These are phyloP conservation scores for Palaemon carinicauda DNA, from an alignment of 1,140 invertebrate genomes.

Conservation along the genomic window DNA sequence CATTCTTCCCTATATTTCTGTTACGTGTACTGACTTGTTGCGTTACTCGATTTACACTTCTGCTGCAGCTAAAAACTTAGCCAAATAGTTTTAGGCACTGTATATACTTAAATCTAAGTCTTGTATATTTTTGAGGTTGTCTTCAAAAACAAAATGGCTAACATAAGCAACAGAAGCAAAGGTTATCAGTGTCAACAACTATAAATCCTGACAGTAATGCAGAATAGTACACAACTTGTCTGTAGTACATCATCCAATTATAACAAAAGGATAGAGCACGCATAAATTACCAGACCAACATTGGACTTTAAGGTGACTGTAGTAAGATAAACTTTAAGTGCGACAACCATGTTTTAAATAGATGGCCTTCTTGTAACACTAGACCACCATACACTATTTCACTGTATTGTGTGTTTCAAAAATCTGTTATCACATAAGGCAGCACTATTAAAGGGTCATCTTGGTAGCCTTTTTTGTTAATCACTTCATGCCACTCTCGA, in stretches of 20 bases:
- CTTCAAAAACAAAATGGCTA: constrained; percentile 38
- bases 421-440: constrained; percentile 93
- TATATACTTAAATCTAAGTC: constrained; percentile 55
- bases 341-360: constrained; percentile 35
- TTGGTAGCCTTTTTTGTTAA: constrained; percentile 74
- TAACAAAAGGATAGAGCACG: constrained; percentile 41
- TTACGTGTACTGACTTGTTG: constrained; percentile 32
- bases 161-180: constrained; percentile 48
- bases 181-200: constrained; percentile 44
- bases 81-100: constrained; percentile 48
- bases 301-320: constrained; percentile 12
- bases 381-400: constrained; percentile 34
- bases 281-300: constrained; percentile 52
- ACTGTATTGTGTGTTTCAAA: constrained; percentile 60
- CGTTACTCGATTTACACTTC: background rate
- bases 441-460: constrained; percentile 82
- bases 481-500: constrained; percentile 84
- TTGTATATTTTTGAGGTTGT: constrained; percentile 55
- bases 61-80: constrained; percentile 25
- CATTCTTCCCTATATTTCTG: background rate
- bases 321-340: constrained; percentile 36
- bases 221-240: constrained; percentile 38
- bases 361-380: constrained; percentile 30
- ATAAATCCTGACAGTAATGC: constrained; percentile 41
- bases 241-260: constrained; percentile 26